Percentiles rank a stretch among this genome's conserved stretches.
Conservation (phyloP, 37 sponge, comb jelly and placozoan genomes). For the Haliclona indistincta region DNA sequence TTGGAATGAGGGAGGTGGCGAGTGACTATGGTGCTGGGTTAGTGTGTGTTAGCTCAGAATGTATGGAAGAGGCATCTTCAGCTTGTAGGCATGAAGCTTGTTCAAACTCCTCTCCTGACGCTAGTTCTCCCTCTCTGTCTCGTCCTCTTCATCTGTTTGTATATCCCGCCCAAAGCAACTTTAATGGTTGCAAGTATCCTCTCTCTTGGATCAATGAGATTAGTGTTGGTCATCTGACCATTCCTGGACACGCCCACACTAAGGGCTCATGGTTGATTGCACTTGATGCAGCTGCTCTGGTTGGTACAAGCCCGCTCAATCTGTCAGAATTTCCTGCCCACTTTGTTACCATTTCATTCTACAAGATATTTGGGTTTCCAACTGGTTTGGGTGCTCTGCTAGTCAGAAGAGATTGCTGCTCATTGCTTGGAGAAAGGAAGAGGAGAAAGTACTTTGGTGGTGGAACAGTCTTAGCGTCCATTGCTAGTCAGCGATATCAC, state of each 20-base stretch:
- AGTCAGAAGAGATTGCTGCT: conserved; percentile 55
- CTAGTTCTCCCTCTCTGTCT: neutral
- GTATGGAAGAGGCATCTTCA: neutral
- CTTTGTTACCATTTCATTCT: conserved; percentile 90
- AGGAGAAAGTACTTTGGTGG: conserved; percentile 83
- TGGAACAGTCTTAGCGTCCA: conserved; percentile 77
- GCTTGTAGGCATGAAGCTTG: neutral
- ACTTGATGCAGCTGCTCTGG: conserved; percentile 83
- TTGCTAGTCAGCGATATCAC: conserved; percentile 56
- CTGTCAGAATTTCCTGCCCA: conserved; percentile 63
- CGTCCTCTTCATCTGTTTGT: conserved; percentile 67
- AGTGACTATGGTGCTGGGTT: conserved; percentile 49
- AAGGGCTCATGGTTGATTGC: conserved; percentile 52
- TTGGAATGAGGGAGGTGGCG: conserved; percentile 90
- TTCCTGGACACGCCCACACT: neutral
- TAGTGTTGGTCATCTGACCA: neutral
- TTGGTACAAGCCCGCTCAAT: conserved; percentile 74
- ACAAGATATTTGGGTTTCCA: conserved; percentile 96
- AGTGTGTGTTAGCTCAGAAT: conserved; percentile 47
- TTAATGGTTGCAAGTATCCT: conserved; percentile 90
- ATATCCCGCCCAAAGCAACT: conserved; percentile 93
- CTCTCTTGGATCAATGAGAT: conserved; percentile 56
- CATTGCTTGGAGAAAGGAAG: conserved; percentile 30
- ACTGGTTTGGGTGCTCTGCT: conserved; percentile 92
- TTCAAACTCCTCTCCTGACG: neutral